These are phyloP conservation scores for Rhinopithecus roxellana DNA, from an alignment of 2,113 vertebrate genomes.

Conservation along the genomic window DNA sequence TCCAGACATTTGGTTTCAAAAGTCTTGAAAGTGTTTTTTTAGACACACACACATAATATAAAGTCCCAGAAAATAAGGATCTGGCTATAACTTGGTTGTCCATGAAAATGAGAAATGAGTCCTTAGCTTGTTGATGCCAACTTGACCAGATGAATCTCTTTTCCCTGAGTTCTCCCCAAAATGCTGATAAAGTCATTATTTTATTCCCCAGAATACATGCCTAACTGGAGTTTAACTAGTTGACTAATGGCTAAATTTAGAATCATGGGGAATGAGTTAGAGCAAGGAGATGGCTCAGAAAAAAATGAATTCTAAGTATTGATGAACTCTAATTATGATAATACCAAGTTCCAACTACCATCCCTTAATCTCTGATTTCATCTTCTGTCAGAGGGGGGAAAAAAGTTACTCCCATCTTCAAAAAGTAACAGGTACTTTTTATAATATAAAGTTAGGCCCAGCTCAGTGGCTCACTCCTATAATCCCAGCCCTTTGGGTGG, in stretches of 20 bases:
- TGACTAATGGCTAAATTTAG: neutral
- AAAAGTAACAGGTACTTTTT: constrained; percentile 1
- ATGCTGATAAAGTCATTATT: constrained; percentile 5
- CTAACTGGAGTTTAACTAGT: constrained; percentile 34
- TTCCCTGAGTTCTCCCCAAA: constrained; percentile 20
- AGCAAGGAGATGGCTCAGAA: neutral
- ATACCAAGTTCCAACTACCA: constrained; percentile 11
- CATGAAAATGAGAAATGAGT: constrained; percentile 35
- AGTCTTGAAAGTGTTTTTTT: neutral
- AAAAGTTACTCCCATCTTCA: neutral
- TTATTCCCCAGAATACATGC: constrained; percentile 3
- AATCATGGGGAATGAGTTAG: neutral
- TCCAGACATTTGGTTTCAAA: neutral
- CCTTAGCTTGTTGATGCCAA: neutral
- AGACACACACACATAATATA: neutral
- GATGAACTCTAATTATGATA: neutral
- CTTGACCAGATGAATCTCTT: constrained; percentile 5
- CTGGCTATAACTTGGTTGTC: neutral
- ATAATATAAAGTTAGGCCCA: neutral
- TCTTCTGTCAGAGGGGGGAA: neutral
- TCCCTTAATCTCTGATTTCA: neutral
- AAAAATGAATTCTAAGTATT: constrained; percentile 5
- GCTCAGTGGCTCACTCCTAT: too few species aligned
- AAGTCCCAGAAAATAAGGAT: neutral
- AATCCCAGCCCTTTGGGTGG: too few species aligned